phyloP scores from a whole-genome alignment of 2,113 vertebrate genomes.

The Burhinus bistriatus region DNA sequence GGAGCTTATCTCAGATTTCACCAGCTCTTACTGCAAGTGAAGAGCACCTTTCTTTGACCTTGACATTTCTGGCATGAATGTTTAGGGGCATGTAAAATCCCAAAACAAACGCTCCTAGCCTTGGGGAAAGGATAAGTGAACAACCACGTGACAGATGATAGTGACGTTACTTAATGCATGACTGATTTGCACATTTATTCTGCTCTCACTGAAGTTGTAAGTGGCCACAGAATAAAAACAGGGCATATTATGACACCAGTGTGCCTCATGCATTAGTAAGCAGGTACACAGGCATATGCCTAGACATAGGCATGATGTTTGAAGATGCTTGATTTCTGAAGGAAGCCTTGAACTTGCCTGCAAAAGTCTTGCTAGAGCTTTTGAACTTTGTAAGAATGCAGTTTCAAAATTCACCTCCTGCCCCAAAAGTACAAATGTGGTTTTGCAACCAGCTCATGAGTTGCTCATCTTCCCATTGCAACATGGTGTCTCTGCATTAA shows the following conservation, averaged over 20 bases:
- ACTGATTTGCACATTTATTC: neutral
- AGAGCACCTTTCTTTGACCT: constrained; percentile 19
- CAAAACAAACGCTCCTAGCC: neutral
- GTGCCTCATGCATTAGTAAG: neutral
- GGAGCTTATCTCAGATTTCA: neutral
- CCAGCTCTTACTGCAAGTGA: neutral
- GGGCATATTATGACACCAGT: neutral
- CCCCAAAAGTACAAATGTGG: neutral
- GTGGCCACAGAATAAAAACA: neutral
- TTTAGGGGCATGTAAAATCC: neutral
- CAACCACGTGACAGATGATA: neutral
- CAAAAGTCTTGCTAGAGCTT: neutral
- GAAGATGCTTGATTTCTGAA: neutral
- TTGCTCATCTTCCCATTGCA: neutral
- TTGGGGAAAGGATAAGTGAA: neutral
- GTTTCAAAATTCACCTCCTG: neutral
- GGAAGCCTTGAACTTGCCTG: neutral
- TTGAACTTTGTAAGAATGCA: neutral
- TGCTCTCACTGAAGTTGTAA: neutral
- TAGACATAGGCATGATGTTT: neutral
- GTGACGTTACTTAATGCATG: neutral
- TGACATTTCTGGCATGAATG: constrained; percentile 3
- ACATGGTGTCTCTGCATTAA: neutral
- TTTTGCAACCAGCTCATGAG: neutral
- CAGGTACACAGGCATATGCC: neutral